Conservation (phyloP, 2,113 vertebrate species). For the Sinocyclocheilus maitianheensis region DNA sequence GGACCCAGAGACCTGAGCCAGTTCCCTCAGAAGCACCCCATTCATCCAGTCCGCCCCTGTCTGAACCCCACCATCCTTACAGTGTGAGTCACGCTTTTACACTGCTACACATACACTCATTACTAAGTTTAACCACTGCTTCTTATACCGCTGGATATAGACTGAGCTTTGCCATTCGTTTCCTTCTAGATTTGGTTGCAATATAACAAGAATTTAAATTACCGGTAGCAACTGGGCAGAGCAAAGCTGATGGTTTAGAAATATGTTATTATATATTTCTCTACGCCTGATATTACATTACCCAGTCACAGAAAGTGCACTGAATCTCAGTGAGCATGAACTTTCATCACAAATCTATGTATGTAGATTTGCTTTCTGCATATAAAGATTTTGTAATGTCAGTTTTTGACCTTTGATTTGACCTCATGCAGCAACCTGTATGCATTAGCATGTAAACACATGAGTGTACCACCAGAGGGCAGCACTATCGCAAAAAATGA, state of each 20-base stretch:
- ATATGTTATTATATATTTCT: background rate
- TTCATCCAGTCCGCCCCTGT: constrained; percentile 29
- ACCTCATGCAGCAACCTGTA: background rate
- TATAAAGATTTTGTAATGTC: too few species aligned
- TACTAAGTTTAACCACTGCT: constrained; percentile 54
- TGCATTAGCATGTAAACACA: background rate
- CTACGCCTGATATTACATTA: background rate
- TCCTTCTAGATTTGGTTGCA: constrained; percentile 17
- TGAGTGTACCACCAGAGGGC: constrained; percentile 62
- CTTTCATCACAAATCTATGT: background rate
- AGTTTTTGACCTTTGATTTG: background rate
- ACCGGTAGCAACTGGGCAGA: background rate
- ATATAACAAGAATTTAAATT: background rate
- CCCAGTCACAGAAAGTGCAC: background rate
- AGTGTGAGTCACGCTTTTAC: constrained; percentile 51
- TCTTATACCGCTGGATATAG: constrained; percentile 56
- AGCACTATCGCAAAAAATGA: constrained; percentile 52
- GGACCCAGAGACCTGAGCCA: constrained; percentile 23
- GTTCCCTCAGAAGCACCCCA: constrained; percentile 31
- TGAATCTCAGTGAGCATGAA: background rate
- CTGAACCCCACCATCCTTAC: constrained; percentile 42
- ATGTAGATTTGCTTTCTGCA: background rate
- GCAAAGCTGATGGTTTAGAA: background rate
- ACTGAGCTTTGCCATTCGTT: constrained; percentile 26
- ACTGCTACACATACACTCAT: constrained; percentile 11